Evolutionary conservation across 2,888 invertebrate genomes (phyloP), one percentile per base, ranked within the genome.

Genomic region (Megaustenia siamemsis): DNA sequence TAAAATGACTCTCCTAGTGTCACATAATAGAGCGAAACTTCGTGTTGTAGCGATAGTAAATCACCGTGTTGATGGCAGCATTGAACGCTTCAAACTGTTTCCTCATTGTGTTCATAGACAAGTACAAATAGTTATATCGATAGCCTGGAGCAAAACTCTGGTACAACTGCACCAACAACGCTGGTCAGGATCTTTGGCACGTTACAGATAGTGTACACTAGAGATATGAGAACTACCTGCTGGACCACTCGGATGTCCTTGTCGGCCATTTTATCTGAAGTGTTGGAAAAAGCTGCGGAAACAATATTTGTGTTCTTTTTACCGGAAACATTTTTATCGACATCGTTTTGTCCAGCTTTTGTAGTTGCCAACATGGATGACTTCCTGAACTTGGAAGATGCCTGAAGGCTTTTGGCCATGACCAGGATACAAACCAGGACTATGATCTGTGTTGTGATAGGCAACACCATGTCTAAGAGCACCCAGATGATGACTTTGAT

Each of bases 21-120:
- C 49, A 6, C 10, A 49, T 6, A 49, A 15, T 15, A 6, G 10
- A 10, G 49, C 49, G 49, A 56, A 79, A 79, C 49, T 79, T 79
- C 1, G 66, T 79, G 45, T 79, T 79, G 43, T 79, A 79, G 24
- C 66, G 66, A 66, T 66, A 66, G 66, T 79, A 79, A 32, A 79
- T 79, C 1, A 60, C 43, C 6, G 45, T 4, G 35, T 66, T 79
- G 4, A 68, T 45, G 1, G 53, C 38, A 18, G 82, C 60, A 32
- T 68, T 68, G 4, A 75, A 32, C 6, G 63, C 3, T n/a, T 60
- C 68, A 15, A 60, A 82, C 12, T 49, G 15, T n/a, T 45, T 49
- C 24, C 24, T 15, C 1, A 82, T 24, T 45, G 21, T 1, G 21
- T 60, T 82, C n/a, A 82, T 24, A 24, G 28, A n/a, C 2, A 63